A percentile compares a stretch with the other conserved stretches of the same genome.
phyloP scores from a whole-genome alignment of 2,888 invertebrate species.

The Eucriotettix oculatus region DNA sequence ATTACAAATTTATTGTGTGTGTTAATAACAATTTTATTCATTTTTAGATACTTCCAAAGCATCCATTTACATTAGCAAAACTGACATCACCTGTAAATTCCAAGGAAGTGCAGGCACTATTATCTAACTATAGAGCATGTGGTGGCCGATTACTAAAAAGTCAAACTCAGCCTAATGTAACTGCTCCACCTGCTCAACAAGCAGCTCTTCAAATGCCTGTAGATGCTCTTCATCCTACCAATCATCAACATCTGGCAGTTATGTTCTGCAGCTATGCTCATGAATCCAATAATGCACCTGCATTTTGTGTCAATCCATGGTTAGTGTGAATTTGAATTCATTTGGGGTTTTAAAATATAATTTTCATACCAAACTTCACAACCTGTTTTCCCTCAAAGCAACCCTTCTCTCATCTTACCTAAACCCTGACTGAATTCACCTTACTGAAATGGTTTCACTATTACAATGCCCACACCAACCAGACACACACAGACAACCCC shows the following conservation, averaged over 20 bases:
- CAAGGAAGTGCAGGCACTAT: constrained; percentile 45
- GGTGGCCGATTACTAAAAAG: constrained; percentile 41
- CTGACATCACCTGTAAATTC: constrained; percentile 48
- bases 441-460: no score
- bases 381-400: no score
- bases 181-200: not conserved
- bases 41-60: constrained; percentile 35
- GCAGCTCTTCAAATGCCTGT: constrained; percentile 12
- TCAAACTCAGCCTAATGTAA: not conserved
- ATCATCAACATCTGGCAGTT: constrained; percentile 75
- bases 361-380: no score
- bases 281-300: constrained; percentile 59
- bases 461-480: no score
- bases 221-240: constrained; percentile 63
- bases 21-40: no score
- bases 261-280: constrained; percentile 76
- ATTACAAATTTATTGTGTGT: no score
- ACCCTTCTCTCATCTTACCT: no score
- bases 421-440: no score
- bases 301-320: constrained; percentile 84
- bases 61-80: constrained; percentile 57
- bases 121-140: constrained; percentile 75
- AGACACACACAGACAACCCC: no score
- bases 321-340: constrained; percentile 22
- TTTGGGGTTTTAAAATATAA: no score